A percentile compares a stretch with the other conserved stretches of the same genome.
Conservation (phyloP, 2,797 vertebrate genomes). For the Semaprochilodus insignis region DNA sequence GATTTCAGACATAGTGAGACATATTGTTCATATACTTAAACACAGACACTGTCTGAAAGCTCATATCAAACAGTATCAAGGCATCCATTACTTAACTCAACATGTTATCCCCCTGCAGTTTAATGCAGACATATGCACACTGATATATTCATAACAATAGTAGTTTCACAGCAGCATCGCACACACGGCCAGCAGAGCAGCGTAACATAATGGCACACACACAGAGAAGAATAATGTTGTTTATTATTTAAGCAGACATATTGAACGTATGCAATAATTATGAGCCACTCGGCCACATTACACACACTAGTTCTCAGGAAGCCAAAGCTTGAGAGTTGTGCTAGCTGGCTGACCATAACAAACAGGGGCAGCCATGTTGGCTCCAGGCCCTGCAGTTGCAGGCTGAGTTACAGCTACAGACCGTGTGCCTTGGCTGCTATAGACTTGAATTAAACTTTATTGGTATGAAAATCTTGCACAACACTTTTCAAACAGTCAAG, state of each 20-base stretch:
- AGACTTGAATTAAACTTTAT: neutral
- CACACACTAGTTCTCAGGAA: slow-evolving; percentile 15
- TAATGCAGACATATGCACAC: neutral
- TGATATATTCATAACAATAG: slow-evolving; percentile 4
- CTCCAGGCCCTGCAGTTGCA: slow-evolving; percentile 3
- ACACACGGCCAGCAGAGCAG: neutral
- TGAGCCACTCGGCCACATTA: slow-evolving; percentile 16
- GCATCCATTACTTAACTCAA: neutral
- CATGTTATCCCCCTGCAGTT: neutral
- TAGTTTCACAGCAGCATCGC: slow-evolving; percentile 5
- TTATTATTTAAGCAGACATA: slow-evolving; percentile 22
- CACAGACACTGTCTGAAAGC: neutral
- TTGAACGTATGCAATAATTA: slow-evolving; percentile 16
- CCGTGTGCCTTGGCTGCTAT: neutral
- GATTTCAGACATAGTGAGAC: no score
- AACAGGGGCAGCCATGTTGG: slow-evolving; percentile 16
- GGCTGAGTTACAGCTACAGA: neutral
- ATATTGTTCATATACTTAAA: no score
- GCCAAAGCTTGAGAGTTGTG: neutral
- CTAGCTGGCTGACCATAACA: slow-evolving; percentile 8
- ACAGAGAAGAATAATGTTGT: slow-evolving; percentile 15
- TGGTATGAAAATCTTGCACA: neutral
- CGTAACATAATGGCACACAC: neutral
- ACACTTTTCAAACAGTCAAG: no score
- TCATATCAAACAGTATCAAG: neutral